Percentiles rank a stretch among this genome's conserved stretches.
phyloP scores from a whole-genome alignment of 23 tunicate genomes.

The Trididemnum nubilum region DNA sequence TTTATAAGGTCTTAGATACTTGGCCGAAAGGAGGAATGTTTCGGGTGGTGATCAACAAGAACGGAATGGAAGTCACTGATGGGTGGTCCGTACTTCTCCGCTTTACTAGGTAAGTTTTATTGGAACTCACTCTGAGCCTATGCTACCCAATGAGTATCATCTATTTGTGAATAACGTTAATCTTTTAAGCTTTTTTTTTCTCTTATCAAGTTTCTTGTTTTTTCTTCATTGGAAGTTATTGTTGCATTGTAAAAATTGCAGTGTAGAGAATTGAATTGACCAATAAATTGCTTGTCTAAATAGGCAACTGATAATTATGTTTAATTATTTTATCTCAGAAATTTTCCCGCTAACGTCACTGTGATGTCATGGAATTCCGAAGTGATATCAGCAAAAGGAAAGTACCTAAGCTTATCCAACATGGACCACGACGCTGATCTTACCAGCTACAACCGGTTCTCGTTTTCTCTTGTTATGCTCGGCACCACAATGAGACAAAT shows the following conservation, averaged over 20 bases:
- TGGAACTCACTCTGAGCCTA: too few species aligned
- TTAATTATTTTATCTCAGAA: too few species aligned
- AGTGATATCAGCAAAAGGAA: conserved; percentile 18
- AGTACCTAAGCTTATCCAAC: conserved; percentile 52
- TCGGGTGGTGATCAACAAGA: conserved; percentile 34
- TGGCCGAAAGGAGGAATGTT: conserved; percentile 82
- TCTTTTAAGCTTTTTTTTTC: too few species aligned
- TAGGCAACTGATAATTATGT: too few species aligned
- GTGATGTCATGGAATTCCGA: conserved; percentile 77
- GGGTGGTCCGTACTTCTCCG: conserved; percentile 75
- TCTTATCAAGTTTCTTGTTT: too few species aligned
- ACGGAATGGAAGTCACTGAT: conserved; percentile 6
- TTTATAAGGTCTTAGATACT: conserved; percentile 61
- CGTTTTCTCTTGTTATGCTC: conserved; percentile 60
- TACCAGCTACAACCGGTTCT: conserved; percentile 28
- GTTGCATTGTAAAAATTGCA: too few species aligned
- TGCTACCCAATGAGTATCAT: too few species aligned
- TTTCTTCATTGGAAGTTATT: too few species aligned
- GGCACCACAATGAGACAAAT: conserved; percentile 50
- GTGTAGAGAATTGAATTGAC: too few species aligned
- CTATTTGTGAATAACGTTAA: too few species aligned
- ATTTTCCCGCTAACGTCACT: conserved; percentile 53
- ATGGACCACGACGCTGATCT: conserved; percentile 49
- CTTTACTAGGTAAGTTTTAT: conserved; percentile 69
- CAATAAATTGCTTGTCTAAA: too few species aligned